Base-by-base conservation (phyloP, 2,797 vertebrate genomes). In the Pipistrellus kuhlii region DNA sequence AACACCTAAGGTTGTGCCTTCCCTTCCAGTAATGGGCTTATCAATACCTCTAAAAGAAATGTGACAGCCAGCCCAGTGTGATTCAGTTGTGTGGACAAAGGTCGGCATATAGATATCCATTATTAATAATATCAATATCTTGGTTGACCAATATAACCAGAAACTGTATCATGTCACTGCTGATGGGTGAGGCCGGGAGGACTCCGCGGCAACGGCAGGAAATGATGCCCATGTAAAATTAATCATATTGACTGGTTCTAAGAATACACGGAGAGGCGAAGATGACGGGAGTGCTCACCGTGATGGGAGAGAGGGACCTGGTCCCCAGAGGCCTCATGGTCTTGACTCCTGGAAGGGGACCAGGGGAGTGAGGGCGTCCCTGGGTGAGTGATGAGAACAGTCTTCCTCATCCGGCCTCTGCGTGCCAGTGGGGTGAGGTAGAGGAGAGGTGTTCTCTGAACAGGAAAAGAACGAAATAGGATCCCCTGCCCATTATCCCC, bases 221-320 rank as follows among this genome's bases (percentile, higher is more conserved):
- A 98, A 97, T 96, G 96, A 84, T 11, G 30, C 51, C 92, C 97
- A 97, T 97, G 97, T 98, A 98, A 98, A 98, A 98, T 98, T 98
- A 97, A 98, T 98, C 97, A 95, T 97, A 98, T 98, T 97, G 98
- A 98, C 98, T 97, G 89, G 77, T 97, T 97, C 98, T 98, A 98
- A 98, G 97, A 98, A 98, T 98, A 98, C 89, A 95, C 53, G 66
- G 55, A 81, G 96, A 98, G 91, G 95, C 82, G 55, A 97, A 89
- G 93, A 96, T 41, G 46, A 88, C 51, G 71, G 73, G 84, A 95
- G 27, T 35, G 46, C 76, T 97, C 92, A 91, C 97, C 41, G 14
- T 77, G 68, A 55, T 73, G 81, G 69, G 71, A 95, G 81, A 84
- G n/a, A 21, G 55, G 53, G 69, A 88, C 71, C 84, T 96, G 69